A percentile compares a stretch with the other conserved stretches of the same genome.
Evolutionary conservation across 2,797 vertebrate genomes (phyloP).

Genomic region (Anguilla megastoma): DNA sequence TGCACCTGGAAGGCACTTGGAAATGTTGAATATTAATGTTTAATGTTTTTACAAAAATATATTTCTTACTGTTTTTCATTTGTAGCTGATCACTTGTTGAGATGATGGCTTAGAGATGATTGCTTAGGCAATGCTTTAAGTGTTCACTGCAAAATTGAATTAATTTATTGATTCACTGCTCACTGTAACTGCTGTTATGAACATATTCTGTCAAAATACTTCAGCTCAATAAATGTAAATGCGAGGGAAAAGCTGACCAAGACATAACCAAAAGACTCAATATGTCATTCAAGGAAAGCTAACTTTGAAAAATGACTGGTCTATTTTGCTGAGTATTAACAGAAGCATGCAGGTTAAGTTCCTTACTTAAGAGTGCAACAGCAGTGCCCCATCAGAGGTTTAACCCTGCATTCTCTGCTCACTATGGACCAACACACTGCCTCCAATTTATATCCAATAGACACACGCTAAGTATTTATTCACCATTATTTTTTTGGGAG

Average conservation of each 20-base stretch:
- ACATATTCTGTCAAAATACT: neutral
- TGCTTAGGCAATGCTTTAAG: neutral
- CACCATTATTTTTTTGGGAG: neutral
- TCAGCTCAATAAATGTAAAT: neutral
- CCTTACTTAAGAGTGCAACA: neutral
- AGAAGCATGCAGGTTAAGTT: neutral
- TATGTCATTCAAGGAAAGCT: neutral
- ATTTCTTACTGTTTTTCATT: constrained; percentile 2
- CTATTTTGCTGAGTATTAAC: neutral
- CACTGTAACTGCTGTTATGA: neutral
- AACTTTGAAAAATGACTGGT: neutral
- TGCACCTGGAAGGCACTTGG: neutral
- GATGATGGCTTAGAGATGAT: neutral
- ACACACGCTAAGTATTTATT: neutral
- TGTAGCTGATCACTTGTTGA: neutral
- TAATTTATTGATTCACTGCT: neutral
- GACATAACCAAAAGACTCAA: neutral
- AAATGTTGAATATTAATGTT: neutral
- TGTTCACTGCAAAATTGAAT: neutral
- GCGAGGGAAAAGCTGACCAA: neutral
- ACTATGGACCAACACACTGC: neutral
- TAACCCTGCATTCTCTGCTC: neutral
- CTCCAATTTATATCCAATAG: neutral
- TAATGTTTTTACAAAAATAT: neutral
- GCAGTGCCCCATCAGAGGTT: neutral